Conservation (phyloP, 2,888 invertebrate species). For the Rhingia campestris region DNA sequence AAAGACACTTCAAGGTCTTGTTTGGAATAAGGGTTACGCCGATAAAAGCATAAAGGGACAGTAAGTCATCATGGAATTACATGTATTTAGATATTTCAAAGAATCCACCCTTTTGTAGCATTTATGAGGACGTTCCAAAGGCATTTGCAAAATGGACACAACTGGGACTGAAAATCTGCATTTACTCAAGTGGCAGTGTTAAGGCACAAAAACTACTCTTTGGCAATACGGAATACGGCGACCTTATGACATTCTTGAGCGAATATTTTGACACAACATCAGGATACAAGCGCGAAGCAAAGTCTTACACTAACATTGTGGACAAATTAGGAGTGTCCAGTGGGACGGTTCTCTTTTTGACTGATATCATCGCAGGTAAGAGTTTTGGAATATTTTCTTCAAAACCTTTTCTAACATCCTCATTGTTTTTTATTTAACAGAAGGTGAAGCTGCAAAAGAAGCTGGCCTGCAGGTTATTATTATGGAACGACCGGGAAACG, state of each 20-base stretch:
- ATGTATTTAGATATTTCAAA: too few relatives aligned
- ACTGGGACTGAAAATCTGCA: slow-evolving; percentile 88
- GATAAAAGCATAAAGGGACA: slow-evolving; percentile 91
- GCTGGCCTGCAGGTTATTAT: slow-evolving; percentile 89
- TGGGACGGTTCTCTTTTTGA: slow-evolving; percentile 91
- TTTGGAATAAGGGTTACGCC: slow-evolving; percentile 94
- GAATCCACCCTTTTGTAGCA: slow-evolving; percentile 84
- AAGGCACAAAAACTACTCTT: slow-evolving; percentile 95
- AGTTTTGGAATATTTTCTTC: background rate
- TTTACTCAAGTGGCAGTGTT: slow-evolving; percentile 96
- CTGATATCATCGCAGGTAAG: slow-evolving; percentile 91
- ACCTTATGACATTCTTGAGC: slow-evolving; percentile 88
- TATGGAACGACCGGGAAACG: slow-evolving; percentile 91
- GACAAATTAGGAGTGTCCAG: slow-evolving; percentile 85
- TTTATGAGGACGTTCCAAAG: slow-evolving; percentile 92
- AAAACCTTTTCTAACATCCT: background rate
- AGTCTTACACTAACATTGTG: slow-evolving; percentile 91
- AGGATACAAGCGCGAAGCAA: slow-evolving; percentile 90
- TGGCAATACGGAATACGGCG: slow-evolving; percentile 89
- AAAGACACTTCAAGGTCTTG: slow-evolving; percentile 94
- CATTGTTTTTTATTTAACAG: slow-evolving; percentile 83
- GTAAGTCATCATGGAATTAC: slow-evolving; percentile 86
- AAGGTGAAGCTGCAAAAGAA: slow-evolving; percentile 91
- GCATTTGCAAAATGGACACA: slow-evolving; percentile 89
- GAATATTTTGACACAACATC: slow-evolving; percentile 94